Evolutionary conservation across 2,797 vertebrate genomes (phyloP).

Genomic region (Phalloptychus januarius): DNA sequence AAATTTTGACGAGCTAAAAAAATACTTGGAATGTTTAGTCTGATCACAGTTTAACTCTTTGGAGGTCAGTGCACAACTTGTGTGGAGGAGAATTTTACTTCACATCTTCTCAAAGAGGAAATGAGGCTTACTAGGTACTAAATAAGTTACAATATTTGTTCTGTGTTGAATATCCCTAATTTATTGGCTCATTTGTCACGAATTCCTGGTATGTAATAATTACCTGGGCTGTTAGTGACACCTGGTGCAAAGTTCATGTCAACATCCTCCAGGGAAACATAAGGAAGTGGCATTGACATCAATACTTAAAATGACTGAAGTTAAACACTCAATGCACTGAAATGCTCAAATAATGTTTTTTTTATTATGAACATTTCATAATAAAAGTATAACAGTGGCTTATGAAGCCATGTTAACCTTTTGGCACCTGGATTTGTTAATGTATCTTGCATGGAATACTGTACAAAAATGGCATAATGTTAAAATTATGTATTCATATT

Average conservation of each 20-base stretch:
- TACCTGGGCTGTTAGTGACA: not conserved
- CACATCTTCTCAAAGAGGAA: not conserved
- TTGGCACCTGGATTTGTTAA: conserved; percentile 15
- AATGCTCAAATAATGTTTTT: not conserved
- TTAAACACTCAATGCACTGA: not conserved
- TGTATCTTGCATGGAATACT: not conserved
- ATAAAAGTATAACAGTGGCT: not conserved
- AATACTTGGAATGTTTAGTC: not conserved
- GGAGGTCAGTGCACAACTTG: not conserved
- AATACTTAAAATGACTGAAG: not conserved
- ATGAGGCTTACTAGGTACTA: not conserved
- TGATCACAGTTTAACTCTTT: not conserved
- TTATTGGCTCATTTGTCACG: not conserved
- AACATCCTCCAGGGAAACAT: not conserved
- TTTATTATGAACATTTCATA: not conserved
- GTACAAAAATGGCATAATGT: not conserved
- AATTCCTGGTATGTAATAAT: not conserved
- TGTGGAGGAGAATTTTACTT: not conserved
- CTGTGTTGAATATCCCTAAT: not conserved
- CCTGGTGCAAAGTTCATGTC: not conserved
- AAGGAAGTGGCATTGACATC: not conserved
- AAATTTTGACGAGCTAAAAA: not conserved
- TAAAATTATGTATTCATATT: conserved; percentile 9
- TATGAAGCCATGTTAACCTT: conserved; percentile 2
- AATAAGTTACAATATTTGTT: not conserved